Evolutionary conservation across 2,113 vertebrate species (phyloP).

Genomic region (Romanogobio albipinnatus): DNA sequence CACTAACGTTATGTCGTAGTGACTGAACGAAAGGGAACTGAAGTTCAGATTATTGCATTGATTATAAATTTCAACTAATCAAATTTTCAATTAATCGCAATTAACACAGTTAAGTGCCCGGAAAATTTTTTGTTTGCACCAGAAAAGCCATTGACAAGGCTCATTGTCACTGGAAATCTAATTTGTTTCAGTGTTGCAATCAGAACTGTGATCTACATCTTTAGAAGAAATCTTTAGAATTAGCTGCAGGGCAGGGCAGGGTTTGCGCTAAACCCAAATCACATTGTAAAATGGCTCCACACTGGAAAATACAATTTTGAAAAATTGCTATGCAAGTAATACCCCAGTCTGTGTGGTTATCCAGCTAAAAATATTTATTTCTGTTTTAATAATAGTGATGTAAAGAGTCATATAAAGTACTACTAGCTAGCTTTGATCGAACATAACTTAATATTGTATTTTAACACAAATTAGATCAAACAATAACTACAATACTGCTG

Average conservation of each 20-base stretch:
- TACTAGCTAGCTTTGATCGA: background rate
- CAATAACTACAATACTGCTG: background rate
- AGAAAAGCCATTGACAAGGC: background rate
- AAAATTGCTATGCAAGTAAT: background rate
- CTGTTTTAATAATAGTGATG: background rate
- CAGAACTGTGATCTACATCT: background rate
- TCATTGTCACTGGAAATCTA: background rate
- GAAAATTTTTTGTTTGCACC: background rate
- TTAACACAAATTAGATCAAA: background rate
- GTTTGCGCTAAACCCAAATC: background rate
- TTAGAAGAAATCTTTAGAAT: background rate
- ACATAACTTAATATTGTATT: background rate
- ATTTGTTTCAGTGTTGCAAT: background rate
- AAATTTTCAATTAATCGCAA: background rate
- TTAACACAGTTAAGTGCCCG: background rate
- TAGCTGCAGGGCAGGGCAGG: background rate
- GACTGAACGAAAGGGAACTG: too few relatives aligned
- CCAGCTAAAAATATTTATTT: background rate
- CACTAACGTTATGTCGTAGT: too few relatives aligned
- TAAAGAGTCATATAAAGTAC: background rate
- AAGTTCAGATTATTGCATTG: background rate
- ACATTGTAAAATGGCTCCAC: background rate
- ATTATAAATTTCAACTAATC: background rate
- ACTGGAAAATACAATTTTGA: background rate
- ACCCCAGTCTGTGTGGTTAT: background rate